These are phyloP conservation scores for Lanius ludovicianus DNA, from an alignment of 2,113 vertebrate genomes.

Conservation along the genomic window DNA sequence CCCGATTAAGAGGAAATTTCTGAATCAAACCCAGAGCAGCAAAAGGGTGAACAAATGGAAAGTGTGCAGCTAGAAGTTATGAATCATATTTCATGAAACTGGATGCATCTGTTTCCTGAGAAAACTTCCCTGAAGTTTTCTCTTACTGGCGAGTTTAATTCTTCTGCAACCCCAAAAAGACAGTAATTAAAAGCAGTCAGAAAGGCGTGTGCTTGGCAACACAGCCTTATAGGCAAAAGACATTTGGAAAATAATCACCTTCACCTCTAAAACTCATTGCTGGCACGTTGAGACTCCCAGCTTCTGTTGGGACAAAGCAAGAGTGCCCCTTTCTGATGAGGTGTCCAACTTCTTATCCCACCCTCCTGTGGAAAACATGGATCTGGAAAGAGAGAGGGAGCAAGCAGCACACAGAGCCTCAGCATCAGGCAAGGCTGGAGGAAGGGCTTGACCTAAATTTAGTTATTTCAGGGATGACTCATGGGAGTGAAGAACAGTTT, in stretches of 20 bases:
- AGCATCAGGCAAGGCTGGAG: background rate
- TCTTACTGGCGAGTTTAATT: background rate
- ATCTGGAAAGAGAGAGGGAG: background rate
- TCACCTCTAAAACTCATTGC: background rate
- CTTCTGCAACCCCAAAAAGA: background rate
- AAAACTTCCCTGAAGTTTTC: background rate
- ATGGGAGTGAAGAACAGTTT: background rate
- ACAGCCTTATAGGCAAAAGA: background rate
- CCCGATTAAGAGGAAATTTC: background rate
- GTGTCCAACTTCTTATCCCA: background rate
- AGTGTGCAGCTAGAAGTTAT: background rate
- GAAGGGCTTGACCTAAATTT: background rate
- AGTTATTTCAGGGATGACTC: background rate
- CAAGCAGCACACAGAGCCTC: background rate
- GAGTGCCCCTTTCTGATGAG: background rate
- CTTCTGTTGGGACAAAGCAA: background rate
- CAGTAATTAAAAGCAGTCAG: background rate
- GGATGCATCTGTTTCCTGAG: background rate
- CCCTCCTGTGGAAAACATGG: accelerated
- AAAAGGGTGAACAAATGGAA: background rate
- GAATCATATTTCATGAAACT: background rate
- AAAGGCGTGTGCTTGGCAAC: background rate
- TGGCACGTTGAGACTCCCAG: accelerated
- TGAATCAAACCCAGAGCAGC: background rate
- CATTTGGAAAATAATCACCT: background rate